Evolutionary conservation across 2,888 invertebrate species (phyloP).

Genomic region (Bugula neritina): DNA sequence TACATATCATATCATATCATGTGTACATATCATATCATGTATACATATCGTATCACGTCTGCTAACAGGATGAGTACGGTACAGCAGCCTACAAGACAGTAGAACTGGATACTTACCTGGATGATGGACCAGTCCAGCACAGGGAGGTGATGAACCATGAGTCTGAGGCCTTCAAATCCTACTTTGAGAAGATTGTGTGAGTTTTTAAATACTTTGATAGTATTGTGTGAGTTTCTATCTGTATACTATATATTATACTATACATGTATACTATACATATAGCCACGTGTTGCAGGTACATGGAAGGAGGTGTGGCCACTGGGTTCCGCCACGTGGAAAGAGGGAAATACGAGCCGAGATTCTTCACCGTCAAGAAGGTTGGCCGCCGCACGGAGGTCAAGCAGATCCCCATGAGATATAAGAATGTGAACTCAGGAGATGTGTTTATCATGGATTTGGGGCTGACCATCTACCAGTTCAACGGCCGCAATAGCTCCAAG

Average conservation of each 20-base stretch:
- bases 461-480: constrained; percentile 44
- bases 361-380: constrained; percentile 33
- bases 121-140: constrained; percentile 50
- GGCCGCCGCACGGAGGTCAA: constrained; percentile 19
- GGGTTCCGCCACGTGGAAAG: constrained; percentile 49
- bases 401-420: constrained; percentile 34
- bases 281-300: constrained; percentile 38
- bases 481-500: constrained; percentile 44
- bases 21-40: too few relatives aligned
- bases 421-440: constrained; percentile 40
- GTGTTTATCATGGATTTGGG: constrained; percentile 51
- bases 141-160: constrained; percentile 49
- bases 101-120: constrained; percentile 49
- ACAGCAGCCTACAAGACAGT: constrained; percentile 54
- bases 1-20: too few relatives aligned
- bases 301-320: constrained; percentile 49
- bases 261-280: too few relatives aligned
- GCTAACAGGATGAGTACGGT: constrained; percentile 54
- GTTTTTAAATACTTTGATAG: too few relatives aligned
- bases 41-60: too few relatives aligned
- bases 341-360: constrained; percentile 44
- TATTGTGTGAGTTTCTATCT: too few relatives aligned
- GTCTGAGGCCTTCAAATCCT: constrained; percentile 45
- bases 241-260: too few relatives aligned
- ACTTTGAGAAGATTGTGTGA: constrained; percentile 38